Evolutionary conservation across 2,797 vertebrate genomes (phyloP), one percentile per base, ranked within the genome.

Genomic region (Paedocypris micromegethes): DNA sequence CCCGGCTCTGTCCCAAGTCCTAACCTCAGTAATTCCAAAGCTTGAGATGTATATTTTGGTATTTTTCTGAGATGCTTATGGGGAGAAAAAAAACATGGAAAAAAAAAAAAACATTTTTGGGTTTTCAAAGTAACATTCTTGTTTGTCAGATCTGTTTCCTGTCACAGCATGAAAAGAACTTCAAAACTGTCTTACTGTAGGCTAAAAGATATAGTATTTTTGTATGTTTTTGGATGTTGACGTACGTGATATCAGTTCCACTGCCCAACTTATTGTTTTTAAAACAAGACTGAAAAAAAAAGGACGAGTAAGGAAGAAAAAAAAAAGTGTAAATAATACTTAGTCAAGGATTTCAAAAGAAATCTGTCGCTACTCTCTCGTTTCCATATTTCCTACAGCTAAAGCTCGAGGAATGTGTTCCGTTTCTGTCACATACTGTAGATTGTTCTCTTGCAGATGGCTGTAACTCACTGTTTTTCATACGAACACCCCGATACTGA

Each of bases 21-120:
- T 94, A 94, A 96, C 95, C 96, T 97, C 95, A 96, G 92, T 93
- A 94, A 97, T 95, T 98, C 96, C 96, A 99, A 99, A 99, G 97
- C 94, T 95, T 98, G 23, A 99, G 93, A 99, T 99, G 95, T 98
- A 98, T 99, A 98, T 99, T 99, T 99, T 99, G 95, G 91, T 99
- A 99, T 97, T 97, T 96, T 98, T 98, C 97, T 95, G 94, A 94
- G 92, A 98, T 93, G 93, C 83, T 74, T 86, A 80, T 73, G 82
- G 80, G 78, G 44, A 8, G 51, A 56, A 53, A 68, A 46, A 44
- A 9, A 82, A 23, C 23, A 23, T 23, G 23, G 23, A 1, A 86
- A 86, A 83, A 75, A 86, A 83, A 75, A 64, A 59, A 76, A 74
- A 84, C 72, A 74, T 87, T 83, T 90, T 92, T 94, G 86, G 82